A percentile compares a stretch with the other conserved stretches of the same genome.
Conservation (phyloP, 2,888 invertebrate species). For the Mellilla xanthometata region DNA sequence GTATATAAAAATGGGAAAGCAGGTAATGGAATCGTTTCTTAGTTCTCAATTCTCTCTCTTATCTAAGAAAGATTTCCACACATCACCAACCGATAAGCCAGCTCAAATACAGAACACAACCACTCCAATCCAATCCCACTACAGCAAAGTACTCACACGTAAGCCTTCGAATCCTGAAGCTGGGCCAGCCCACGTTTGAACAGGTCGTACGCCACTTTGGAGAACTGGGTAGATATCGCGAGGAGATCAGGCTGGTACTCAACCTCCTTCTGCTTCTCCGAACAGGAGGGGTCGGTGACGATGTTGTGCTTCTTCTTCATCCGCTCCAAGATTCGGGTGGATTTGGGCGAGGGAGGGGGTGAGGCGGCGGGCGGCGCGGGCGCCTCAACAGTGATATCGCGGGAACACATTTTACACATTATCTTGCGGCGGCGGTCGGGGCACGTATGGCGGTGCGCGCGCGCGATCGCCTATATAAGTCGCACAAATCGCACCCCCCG, state of each 20-base stretch:
- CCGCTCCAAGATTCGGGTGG: conserved; percentile 51
- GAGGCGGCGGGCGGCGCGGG: conserved; percentile 37
- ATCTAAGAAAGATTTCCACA: conserved; percentile 7
- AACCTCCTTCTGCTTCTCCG: conserved; percentile 61
- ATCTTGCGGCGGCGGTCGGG: conserved; percentile 20
- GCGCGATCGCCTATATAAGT: conserved; percentile 61
- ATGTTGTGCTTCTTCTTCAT: conserved; percentile 75
- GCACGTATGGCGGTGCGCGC: conserved; percentile 9
- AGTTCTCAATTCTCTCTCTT: too few relatives aligned
- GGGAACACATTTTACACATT: conserved; percentile 77
- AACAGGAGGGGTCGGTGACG: conserved; percentile 58
- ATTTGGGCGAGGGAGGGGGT: conserved; percentile 36
- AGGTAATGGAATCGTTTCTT: neutral
- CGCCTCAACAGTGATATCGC: conserved; percentile 47
- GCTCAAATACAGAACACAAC: neutral
- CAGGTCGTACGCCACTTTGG: conserved; percentile 63
- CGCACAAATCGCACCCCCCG: conserved; percentile 54
- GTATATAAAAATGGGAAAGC: too few relatives aligned
- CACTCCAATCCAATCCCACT: neutral
- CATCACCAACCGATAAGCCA: neutral
- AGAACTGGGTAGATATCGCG: conserved; percentile 71
- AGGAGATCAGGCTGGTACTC: conserved; percentile 75
- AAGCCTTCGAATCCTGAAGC: conserved; percentile 70
- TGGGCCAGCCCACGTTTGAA: conserved; percentile 56
- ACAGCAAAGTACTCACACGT: conserved; percentile 65